Evolutionary conservation across 2,113 vertebrate genomes (phyloP).

Genomic region (Clarias gariepinus): DNA sequence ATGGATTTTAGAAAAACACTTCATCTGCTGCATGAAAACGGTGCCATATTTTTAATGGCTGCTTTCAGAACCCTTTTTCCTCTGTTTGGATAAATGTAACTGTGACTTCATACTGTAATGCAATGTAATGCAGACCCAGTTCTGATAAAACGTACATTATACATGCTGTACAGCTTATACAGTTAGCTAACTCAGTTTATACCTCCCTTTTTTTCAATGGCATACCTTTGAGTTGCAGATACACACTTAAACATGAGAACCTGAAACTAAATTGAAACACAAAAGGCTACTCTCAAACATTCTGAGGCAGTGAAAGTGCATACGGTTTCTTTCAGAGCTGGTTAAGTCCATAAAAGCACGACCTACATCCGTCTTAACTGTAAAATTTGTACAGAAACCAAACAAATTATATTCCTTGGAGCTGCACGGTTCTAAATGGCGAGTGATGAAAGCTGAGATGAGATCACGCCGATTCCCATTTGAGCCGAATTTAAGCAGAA

Average conservation of each 20-base stretch:
- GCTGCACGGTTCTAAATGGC: slow-evolving; percentile 43
- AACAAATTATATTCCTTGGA: slow-evolving; percentile 52
- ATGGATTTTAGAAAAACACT: not conserved
- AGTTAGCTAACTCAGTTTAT: too few species aligned
- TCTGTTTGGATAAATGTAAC: not conserved
- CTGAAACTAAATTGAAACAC: not conserved
- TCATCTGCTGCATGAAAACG: not conserved
- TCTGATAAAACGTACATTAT: not conserved
- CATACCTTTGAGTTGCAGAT: not conserved
- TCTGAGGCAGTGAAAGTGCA: not conserved
- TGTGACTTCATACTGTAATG: not conserved
- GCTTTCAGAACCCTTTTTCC: not conserved
- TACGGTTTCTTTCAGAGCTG: not conserved
- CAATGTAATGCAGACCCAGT: not conserved
- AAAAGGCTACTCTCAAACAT: not conserved
- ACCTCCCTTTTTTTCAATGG: not conserved
- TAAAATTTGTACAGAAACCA: slow-evolving; percentile 51
- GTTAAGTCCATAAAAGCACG: not conserved
- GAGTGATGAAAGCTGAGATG: slow-evolving; percentile 57
- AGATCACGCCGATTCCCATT: slow-evolving; percentile 55
- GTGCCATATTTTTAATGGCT: not conserved
- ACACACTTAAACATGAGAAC: not conserved
- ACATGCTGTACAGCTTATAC: not conserved
- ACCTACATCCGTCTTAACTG: slow-evolving; percentile 28
- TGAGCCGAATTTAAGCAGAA: slow-evolving; percentile 50